Evolutionary conservation across 2,888 invertebrate genomes (phyloP), one percentile per base, ranked within the genome.

Genomic region (Polietes domitor): DNA sequence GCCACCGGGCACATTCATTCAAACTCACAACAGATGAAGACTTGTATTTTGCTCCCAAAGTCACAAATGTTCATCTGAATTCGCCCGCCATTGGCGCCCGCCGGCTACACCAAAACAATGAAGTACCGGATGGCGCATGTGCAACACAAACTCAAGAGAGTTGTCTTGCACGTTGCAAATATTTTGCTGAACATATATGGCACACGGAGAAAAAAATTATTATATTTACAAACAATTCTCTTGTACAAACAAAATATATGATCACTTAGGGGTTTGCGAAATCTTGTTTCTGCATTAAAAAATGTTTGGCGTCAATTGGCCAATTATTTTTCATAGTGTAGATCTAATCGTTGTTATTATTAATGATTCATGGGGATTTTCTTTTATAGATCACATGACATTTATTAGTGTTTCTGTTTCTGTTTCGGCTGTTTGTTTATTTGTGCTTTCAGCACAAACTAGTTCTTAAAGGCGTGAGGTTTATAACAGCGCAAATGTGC

Each of bases 381-480:
- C 68, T 43, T 24, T 68, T 43, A 12, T 68, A 74, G 37, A 77
- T 77, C 77, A 78, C 74, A 82, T 77, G 79, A 73, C 50, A 70
- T 77, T 82, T 77, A 26, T 26, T 10, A 73, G 28, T 37, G 55
- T 63, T 70, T 53, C 24, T 58, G 26, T 12, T 47, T 12, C n/a
- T 47, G 1, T 47, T 37, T 3, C 37, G 4, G 7, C 41, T n/a
- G n/a, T n/a, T 47, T 47, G 1, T 47, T 32, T 32, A 32, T 32
- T 6, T 32, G 7, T 37, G 37, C 15, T 47, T 2, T 47, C 6
- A 6, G 32, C 32, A 47, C 37, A 79, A 84, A 78, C 78, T 47
- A 81, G 84, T 81, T 84, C 68, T 79, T 81, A 76, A 73, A 78
- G 50, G 17, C 47, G 58, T 78, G 71, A 32, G n/a, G 32, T 24